phyloP scores from a whole-genome alignment of 2,888 invertebrate genomes.

The Girardia tigrina region DNA sequence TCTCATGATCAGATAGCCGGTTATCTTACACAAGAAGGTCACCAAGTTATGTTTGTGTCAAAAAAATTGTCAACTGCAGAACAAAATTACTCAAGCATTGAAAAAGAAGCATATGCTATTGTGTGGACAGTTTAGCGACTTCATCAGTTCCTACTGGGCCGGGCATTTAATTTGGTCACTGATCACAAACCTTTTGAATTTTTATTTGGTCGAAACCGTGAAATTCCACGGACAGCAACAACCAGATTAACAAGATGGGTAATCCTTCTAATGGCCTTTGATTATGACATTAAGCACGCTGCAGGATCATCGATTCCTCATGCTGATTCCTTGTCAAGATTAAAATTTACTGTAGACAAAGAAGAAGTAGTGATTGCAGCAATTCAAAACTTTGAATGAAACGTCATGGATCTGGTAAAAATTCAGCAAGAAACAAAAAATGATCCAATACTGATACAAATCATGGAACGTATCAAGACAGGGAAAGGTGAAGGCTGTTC shows the following conservation, averaged over 20 bases:
- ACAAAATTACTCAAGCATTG: too few relatives aligned
- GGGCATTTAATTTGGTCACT: background rate
- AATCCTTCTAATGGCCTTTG: constrained; percentile 8
- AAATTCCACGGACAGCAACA: constrained; percentile 23
- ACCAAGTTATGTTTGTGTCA: constrained; percentile 29
- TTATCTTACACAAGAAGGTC: constrained; percentile 30
- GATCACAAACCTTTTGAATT: constrained; percentile 31
- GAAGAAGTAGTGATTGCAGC: background rate
- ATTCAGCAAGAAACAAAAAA: constrained; percentile 26
- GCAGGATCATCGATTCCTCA: background rate
- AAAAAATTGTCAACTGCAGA: too few relatives aligned
- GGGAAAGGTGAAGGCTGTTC: too few relatives aligned
- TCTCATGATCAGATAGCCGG: constrained; percentile 25
- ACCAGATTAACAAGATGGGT: constrained; percentile 31
- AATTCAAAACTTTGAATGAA: constrained; percentile 25
- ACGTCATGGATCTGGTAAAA: background rate
- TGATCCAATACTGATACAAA: constrained; percentile 17
- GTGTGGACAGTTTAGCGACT: constrained; percentile 21
- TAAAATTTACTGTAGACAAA: constrained; percentile 11
- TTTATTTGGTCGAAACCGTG: constrained; percentile 21
- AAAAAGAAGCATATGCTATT: too few relatives aligned
- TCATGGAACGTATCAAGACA: constrained; percentile 24
- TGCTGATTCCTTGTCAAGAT: constrained; percentile 26
- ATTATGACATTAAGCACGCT: constrained; percentile 7
- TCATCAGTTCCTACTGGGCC: constrained; percentile 24